Evolutionary conservation across 2,113 vertebrate genomes (phyloP), one percentile per base, ranked within the genome.

Genomic region (Eublepharis macularius): DNA sequence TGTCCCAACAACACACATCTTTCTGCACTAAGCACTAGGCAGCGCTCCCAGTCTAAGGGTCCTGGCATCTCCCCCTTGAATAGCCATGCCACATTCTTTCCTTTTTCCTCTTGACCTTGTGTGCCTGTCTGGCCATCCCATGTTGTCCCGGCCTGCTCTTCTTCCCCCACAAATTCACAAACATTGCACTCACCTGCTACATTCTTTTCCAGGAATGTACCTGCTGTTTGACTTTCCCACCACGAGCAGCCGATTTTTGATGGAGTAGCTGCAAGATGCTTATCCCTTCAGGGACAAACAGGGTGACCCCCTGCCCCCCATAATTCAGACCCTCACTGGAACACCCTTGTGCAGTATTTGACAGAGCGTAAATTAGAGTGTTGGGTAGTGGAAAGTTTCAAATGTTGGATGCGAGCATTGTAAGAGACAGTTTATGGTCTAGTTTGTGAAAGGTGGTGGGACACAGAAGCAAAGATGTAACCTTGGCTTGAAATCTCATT

Each of bases 141-240:
- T 32, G 73, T 80, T 80, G 69, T 36, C 54, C 24, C 32, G 21
- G 54, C 32, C 43, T 65, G 54, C 1, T 32, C 54, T 60, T 39
- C 69, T 51, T 73, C 39, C 19, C 76, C n/a, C 76, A n/a, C 60
- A 63, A 54, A 74, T 34, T 74, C 34, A 34, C 84, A 86, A 80
- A 86, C 43, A 80, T 80, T 63, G 43, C 69, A 80, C 78, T n/a
- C 45, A 19, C 29, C 26, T 51, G 84, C 76, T 66, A 86, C 68
- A 86, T 86, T 80, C 69, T 43, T 80, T 34, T 45, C 54, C 24
- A 73, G 51, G 75, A 78, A 84, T 57, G 74, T 57, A 70, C 65
- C 65, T 78, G 36, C 47, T 70, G 65, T 85, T 69, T 80, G 66
- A 85, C 26, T 51, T 86, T 84, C 83, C 74, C 77, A 68, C 41